Conservation (phyloP, 2,113 vertebrate genomes). For the Hiodon tergisus region DNA sequence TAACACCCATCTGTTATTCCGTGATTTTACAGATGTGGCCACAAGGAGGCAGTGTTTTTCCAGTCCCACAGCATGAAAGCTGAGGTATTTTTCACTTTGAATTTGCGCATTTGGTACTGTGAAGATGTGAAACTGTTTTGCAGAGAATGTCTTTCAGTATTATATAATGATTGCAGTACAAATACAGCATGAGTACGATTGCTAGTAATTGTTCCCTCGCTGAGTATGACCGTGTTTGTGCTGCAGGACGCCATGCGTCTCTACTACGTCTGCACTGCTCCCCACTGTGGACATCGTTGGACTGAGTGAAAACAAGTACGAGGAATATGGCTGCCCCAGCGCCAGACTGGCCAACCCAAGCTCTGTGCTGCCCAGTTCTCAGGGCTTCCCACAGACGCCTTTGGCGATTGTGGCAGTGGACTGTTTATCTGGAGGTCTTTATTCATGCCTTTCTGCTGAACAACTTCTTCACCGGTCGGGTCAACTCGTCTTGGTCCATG, state of each 20-base stretch:
- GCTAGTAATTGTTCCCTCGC: neutral
- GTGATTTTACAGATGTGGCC: conserved; percentile 71
- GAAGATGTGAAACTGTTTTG: neutral
- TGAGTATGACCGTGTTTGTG: neutral
- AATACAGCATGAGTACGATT: no score
- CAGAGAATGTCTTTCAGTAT: neutral
- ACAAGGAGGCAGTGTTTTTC: conserved; percentile 94
- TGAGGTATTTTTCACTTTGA: conserved; percentile 64
- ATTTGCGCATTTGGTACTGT: neutral
- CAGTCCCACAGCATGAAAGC: conserved; percentile 91
- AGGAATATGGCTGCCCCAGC: neutral
- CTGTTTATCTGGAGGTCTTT: no score
- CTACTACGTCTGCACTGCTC: conserved; percentile 88
- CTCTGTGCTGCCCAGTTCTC: no score
- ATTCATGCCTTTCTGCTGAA: no score
- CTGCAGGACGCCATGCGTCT: conserved; percentile 84
- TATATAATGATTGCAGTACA: neutral
- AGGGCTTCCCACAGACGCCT: no score
- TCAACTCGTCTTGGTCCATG: no score
- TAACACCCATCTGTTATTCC: neutral
- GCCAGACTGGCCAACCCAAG: no score
- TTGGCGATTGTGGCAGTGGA: no score
- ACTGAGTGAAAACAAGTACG: conserved; percentile 68
- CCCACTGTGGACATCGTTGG: conserved; percentile 90
- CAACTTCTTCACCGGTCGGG: no score